Base-by-base conservation (phyloP, 2,888 invertebrate species). In the Chirona hameri region DNA sequence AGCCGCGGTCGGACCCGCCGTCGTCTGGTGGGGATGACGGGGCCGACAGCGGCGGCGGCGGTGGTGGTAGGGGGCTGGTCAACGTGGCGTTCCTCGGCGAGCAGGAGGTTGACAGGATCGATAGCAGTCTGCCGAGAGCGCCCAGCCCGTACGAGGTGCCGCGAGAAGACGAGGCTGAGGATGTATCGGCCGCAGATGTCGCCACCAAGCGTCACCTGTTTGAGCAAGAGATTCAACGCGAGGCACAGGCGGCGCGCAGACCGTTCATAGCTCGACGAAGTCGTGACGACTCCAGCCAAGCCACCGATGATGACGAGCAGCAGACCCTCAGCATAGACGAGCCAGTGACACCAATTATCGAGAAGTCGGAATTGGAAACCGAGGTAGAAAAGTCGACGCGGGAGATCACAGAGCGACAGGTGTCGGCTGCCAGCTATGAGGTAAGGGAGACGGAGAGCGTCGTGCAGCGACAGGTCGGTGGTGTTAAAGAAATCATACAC, bases 41-140 rank as follows among this genome's bases (percentile, higher is more conserved):
- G 1, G 52, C 7, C 10, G 76, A 46, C 24, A 24, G 10, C 46
- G 46, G 10, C 46, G 76, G 76, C 39, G 76, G 46, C 46, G 76
- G 24, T 39, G 46, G 46, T 1, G 76, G 46, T 46, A 24, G 46
- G 0, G 76, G 76, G 9, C 39, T 76, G 0, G 76, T 76, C 24
- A 76, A 76, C 76, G 76, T 76, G 24, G 76, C 76, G 9, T 76
- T 76, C 18, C 76, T 76, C 21, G 76, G 76, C 4, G 46, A 76
- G 46, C 27, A 10, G 14, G 76, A 76, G 24, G 76, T 76, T 2
- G 76, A 76, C 46, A 5, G 76, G 24, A 76, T 76, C 24, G 76
- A 76, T 18, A 18, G 24, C 18, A 12, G 39, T 39, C 21, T 46
- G 21, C 39, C 39, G 46, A 39, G 76, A 9, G 39, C 76, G 9